Base-by-base conservation (phyloP, 2,113 vertebrate species). In the Clarias batrachus region DNA sequence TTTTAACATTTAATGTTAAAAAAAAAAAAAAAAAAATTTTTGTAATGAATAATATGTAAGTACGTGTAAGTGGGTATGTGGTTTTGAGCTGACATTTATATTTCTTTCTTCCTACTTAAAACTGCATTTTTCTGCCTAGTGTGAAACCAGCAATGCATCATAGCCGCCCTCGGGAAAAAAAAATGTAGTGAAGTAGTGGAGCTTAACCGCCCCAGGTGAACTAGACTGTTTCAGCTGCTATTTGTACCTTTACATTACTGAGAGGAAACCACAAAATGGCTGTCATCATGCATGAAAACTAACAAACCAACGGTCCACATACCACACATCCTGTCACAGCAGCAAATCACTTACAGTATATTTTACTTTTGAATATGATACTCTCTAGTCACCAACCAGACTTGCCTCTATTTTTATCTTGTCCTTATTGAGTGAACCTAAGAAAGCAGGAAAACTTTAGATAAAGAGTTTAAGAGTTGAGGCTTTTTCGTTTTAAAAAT, bases 221-320 rank as follows among this genome's bases (percentile, higher is more conserved):
- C 52, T 10, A 6, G 14, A 85, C 4, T 76, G 57, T 25, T 71
- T 84, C 11, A 70, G 54, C 76, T 86, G 83, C 73, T 88, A 76
- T 16, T 60, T 81, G 27, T 48, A 57, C 30, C 80, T 54, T 85
- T 5, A 27, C 16, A 57, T 30, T 86, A 33, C 48, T 11, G 4
- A 83, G 30, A 85, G 62, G 65, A 73, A 73, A 73, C 70, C 33
- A 41, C 70, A 76, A 82, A 86, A 85, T 30, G n/a, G 66, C 65
- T 82, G 27, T 1, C 52, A 57, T 59, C 14, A 10, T 68, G 54
- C 60, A 59, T 66, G 25, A 76, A 17, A 82, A 23, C 84, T 41
- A 62, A 66, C 41, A 33, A 77, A 76, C 41, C 27, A 84, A 27
- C 54, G 11, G 57, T 71, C 54, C 73, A 19, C 13, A 30, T n/a